Evolutionary conservation across 2,797 vertebrate genomes (phyloP).

Genomic region (Hipposideros larvatus): DNA sequence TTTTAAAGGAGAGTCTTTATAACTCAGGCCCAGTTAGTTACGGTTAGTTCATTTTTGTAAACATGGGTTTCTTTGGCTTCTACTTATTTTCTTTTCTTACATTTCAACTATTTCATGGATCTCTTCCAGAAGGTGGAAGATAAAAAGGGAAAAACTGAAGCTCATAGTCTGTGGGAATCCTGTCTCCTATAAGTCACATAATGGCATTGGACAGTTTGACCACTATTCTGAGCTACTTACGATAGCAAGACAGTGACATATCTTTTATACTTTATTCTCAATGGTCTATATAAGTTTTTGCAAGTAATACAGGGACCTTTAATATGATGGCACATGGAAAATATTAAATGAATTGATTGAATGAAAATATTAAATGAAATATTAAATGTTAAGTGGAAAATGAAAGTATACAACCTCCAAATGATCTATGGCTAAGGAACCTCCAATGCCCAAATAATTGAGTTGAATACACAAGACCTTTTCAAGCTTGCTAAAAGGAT

Average conservation of each 20-base stretch:
- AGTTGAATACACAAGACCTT: not conserved
- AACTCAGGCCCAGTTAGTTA: not conserved
- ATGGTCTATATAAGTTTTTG: not conserved
- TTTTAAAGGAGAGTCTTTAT: not conserved
- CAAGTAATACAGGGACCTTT: not conserved
- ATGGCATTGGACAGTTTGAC: not conserved
- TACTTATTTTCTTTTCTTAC: slow-evolving; percentile 1
- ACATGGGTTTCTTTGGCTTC: not conserved
- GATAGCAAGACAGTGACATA: not conserved
- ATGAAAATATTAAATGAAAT: not conserved
- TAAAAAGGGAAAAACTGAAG: slow-evolving; percentile 10
- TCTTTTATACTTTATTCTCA: not conserved
- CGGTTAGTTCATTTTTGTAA: not conserved
- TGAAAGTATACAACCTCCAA: not conserved
- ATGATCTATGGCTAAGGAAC: not conserved
- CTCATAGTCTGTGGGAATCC: not conserved
- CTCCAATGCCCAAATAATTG: not conserved
- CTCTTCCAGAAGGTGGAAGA: not conserved
- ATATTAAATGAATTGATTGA: slow-evolving; percentile 23
- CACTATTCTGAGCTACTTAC: not conserved
- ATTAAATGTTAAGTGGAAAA: not conserved
- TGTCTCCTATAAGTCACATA: not conserved
- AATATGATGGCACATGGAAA: not conserved
- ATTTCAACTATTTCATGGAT: not conserved
- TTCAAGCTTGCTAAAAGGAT: not conserved